These are phyloP conservation scores for Argya squamiceps DNA, from an alignment of 2,797 vertebrate genomes.

Conservation along the genomic window DNA sequence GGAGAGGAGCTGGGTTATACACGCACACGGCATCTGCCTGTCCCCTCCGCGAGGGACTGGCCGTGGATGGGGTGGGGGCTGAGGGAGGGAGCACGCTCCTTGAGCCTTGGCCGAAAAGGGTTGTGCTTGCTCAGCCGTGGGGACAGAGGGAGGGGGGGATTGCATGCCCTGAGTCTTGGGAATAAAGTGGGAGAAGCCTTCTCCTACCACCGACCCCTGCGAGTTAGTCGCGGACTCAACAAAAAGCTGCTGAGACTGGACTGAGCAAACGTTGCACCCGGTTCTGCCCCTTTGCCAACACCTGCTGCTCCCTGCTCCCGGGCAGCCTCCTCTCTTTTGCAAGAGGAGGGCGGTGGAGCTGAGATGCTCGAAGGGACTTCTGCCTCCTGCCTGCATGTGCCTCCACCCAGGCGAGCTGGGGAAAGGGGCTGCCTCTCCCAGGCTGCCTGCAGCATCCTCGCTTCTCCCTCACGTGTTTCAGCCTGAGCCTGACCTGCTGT, in stretches of 20 bases:
- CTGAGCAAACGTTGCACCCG: not conserved
- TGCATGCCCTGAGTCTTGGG: conserved; percentile 52
- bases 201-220: not conserved
- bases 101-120: not conserved
- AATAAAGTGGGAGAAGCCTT: not conserved
- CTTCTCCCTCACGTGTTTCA: conserved; percentile 1
- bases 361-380: not conserved
- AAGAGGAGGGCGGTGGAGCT: not conserved
- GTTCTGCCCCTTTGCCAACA: not conserved
- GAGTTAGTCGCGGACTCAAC: not conserved
- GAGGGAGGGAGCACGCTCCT: not conserved
- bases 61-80: not conserved
- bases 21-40: not conserved
- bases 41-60: not conserved
- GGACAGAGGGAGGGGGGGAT: conserved; percentile 2
- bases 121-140: conserved; percentile 16
- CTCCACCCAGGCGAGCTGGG: not conserved
- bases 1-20: not conserved
- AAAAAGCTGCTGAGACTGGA: conserved; percentile 51
- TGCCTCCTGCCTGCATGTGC: conserved; percentile 39
- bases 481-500: conserved; percentile 36
- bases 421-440: not conserved
- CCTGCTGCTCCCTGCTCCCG: not conserved
- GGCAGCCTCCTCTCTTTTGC: not conserved
- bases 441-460: not conserved